Conservation (phyloP, 2,797 vertebrate genomes). For the Pristis pectinata region DNA sequence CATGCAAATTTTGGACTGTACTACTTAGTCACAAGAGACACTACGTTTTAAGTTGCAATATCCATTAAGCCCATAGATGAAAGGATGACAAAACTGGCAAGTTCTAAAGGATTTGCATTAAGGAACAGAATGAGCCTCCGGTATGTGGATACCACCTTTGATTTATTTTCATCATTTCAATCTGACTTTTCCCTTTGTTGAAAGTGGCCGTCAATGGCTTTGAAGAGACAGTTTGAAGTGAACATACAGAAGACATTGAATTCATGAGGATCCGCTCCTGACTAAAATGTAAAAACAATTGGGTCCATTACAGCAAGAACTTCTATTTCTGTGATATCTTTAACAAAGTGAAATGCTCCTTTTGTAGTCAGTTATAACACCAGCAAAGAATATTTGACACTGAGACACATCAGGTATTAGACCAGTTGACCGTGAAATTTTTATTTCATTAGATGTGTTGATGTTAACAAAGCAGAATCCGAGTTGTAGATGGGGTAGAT, state of each 20-base stretch:
- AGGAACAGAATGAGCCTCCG: not conserved
- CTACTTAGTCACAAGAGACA: no score
- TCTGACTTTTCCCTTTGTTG: not conserved
- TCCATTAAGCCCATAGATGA: not conserved
- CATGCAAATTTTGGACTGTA: no score
- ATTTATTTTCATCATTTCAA: conserved; percentile 8
- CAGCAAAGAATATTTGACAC: no score
- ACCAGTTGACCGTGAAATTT: not conserved
- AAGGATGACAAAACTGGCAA: not conserved
- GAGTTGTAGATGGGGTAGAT: not conserved
- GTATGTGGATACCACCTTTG: not conserved
- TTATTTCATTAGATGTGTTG: not conserved
- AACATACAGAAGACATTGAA: not conserved
- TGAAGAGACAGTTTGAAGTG: not conserved
- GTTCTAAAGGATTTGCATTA: not conserved
- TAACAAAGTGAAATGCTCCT: no score
- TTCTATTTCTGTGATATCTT: no score
- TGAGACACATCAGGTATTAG: no score
- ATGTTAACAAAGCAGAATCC: not conserved
- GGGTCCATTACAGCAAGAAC: not conserved
- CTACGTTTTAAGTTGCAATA: no score
- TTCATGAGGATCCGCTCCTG: not conserved
- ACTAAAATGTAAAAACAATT: not conserved
- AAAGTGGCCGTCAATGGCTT: not conserved
- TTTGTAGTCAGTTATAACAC: no score